phyloP scores from a whole-genome alignment of 1,140 invertebrate species.

The Tyrophagus putrescentiae region DNA sequence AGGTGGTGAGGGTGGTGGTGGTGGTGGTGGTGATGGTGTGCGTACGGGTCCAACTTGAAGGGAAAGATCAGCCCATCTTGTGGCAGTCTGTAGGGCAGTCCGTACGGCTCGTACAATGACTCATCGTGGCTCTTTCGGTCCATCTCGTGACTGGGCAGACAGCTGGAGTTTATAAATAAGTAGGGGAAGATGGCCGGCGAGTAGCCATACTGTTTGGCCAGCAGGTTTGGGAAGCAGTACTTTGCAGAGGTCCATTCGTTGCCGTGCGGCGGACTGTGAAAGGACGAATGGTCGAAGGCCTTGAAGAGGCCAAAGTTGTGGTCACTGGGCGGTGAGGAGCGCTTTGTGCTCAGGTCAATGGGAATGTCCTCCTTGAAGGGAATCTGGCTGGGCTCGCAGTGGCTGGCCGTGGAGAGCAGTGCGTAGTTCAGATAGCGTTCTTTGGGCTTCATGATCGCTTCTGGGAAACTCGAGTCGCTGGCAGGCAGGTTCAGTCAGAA shows the following conservation, averaged over 20 bases:
- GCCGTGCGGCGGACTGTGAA: neutral
- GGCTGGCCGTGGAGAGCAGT: neutral
- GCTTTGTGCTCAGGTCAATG: slow-evolving; percentile 16
- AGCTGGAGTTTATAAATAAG: slow-evolving; percentile 6
- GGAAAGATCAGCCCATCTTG: neutral
- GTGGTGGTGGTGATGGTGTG: neutral
- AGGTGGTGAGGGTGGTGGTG: neutral
- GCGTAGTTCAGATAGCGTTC: slow-evolving; percentile 14
- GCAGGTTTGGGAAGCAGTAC: neutral
- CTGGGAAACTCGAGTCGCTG: no score
- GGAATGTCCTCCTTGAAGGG: slow-evolving; percentile 12
- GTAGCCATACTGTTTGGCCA: neutral
- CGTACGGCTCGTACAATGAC: neutral
- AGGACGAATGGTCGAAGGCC: neutral
- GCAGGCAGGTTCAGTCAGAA: neutral
- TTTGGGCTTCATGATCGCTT: slow-evolving; percentile 22
- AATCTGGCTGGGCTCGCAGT: neutral
- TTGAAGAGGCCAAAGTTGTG: neutral
- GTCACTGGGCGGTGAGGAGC: neutral
- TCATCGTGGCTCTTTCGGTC: no score
- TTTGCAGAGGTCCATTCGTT: neutral
- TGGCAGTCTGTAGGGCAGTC: slow-evolving; percentile 2
- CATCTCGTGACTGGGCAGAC: no score
- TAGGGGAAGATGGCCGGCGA: slow-evolving; percentile 3
- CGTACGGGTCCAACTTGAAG: slow-evolving; percentile 2